Evolutionary conservation across 2,113 vertebrate species (phyloP).

Genomic region (Gymnogyps californianus): DNA sequence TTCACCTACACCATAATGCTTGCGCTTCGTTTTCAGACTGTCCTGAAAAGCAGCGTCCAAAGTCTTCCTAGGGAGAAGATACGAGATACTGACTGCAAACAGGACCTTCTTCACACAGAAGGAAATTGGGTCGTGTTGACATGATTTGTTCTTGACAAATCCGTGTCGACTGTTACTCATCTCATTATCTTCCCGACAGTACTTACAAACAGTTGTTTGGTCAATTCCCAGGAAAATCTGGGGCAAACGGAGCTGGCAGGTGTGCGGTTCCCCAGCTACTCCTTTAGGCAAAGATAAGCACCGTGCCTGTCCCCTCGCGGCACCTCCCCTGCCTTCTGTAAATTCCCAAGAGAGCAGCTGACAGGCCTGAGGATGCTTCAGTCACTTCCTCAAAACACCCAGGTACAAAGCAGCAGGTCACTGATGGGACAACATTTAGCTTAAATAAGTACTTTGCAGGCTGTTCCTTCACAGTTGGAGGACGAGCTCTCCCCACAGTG

Average conservation of each 20-base stretch:
- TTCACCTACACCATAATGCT: not conserved
- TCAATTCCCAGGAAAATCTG: conserved; percentile 56
- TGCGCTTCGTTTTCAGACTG: not conserved
- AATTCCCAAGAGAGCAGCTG: not conserved
- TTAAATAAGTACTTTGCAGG: not conserved
- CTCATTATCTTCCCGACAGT: conserved; percentile 47
- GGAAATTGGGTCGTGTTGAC: conserved; percentile 43
- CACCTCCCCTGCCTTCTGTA: not conserved
- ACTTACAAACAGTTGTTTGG: conserved; percentile 57
- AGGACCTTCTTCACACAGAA: conserved; percentile 9
- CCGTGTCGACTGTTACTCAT: conserved; percentile 10
- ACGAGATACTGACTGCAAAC: not conserved
- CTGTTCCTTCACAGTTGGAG: not conserved
- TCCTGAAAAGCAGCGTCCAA: not conserved
- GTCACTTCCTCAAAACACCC: not conserved
- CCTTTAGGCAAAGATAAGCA: not conserved
- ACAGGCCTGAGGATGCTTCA: not conserved
- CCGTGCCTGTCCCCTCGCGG: accelerated
- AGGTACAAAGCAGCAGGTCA: not conserved
- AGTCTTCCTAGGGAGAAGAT: not conserved
- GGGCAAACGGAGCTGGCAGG: conserved; percentile 41
- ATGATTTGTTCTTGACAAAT: conserved; percentile 57
- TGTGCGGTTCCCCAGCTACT: conserved; percentile 33
- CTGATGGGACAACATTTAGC: not conserved
- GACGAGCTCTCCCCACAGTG: accelerated